Percentiles rank a stretch among this genome's conserved stretches.
Evolutionary conservation across 1,140 invertebrate species (phyloP).

Genomic region (Drosophila suzukii): DNA sequence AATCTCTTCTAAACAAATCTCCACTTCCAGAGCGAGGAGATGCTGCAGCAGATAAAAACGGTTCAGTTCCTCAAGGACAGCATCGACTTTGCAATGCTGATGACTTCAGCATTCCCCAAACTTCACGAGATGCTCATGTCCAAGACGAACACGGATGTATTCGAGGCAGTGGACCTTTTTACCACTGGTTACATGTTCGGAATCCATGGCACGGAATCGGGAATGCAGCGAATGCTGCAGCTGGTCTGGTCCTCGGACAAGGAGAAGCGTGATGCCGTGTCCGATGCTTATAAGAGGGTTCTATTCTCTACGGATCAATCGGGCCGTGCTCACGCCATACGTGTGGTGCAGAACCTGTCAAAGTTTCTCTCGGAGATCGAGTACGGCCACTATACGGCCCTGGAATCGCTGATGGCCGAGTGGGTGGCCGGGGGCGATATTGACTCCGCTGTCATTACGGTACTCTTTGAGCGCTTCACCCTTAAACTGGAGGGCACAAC

Average conservation of each 20-base stretch:
- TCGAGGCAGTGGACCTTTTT: slow-evolving; percentile 94
- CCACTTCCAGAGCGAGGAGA: slow-evolving; percentile 59
- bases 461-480: slow-evolving; percentile 93
- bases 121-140: slow-evolving; percentile 91
- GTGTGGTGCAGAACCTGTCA: slow-evolving; percentile 88
- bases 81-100: slow-evolving; percentile 88
- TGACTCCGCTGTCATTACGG: slow-evolving; percentile 86
- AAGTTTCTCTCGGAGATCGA: slow-evolving; percentile 86
- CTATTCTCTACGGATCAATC: slow-evolving; percentile 73
- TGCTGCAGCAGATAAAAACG: slow-evolving; percentile 85
- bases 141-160: slow-evolving; percentile 90
- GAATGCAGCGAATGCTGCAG: slow-evolving; percentile 90
- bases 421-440: slow-evolving; percentile 88
- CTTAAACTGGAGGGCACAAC: slow-evolving; percentile 90
- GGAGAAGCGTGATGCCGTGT: slow-evolving; percentile 86
- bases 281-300: slow-evolving; percentile 85
- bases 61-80: slow-evolving; percentile 87
- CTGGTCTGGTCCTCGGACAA: slow-evolving; percentile 89
- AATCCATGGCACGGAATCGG: slow-evolving; percentile 89
- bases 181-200: slow-evolving; percentile 92
- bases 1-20: background rate
- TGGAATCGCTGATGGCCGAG: slow-evolving; percentile 89
- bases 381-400: slow-evolving; percentile 88
- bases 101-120: slow-evolving; percentile 89
- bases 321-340: slow-evolving; percentile 84